Evolutionary conservation across 2,797 vertebrate species (phyloP), one percentile per base, ranked within the genome.

Genomic region (Eidolon dupreanum): DNA sequence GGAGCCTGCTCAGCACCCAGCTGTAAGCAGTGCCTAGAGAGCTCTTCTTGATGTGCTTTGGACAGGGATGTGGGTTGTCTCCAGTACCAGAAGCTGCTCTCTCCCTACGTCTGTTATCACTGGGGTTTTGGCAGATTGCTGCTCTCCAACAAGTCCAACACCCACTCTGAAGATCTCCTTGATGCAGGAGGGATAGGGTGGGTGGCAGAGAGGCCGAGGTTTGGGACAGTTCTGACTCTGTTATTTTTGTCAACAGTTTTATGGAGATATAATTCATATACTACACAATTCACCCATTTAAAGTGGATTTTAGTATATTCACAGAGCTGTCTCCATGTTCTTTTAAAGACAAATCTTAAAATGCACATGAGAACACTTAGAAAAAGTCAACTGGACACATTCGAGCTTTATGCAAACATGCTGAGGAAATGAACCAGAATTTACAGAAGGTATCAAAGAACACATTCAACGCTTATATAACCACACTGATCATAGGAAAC

Each of bases 1-100:
- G 98, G 99, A 99, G 99, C 99, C 98, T 99, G 99, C 98, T 99
- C 99, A 97, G 99, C 99, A 97, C 99, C 99, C 2, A 99, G 98
- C 98, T 99, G 99, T 94, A 99, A 98, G 99, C 94, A 98, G 99
- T 99, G 97, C 99, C 99, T n/a, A 99, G 98, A 95, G 99, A 99
- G 7, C 99, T 99, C 99, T 99, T 99, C 98, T 99, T 99, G 90
- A 99, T 99, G 0, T 99, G 99, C 97, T 99, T 10, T 99, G 99
- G 94, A 99, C 99, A 95, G 99, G 98, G 98, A 99, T 99, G 97
- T 99, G 99, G 65, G 99, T 99, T 98, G 99, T 99, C 97, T 99
- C 99, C 98, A 99, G 98, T 93, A 99, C 98, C 61, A 99, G 99
- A 61, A 99, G 98, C 98, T 99, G 99, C 97, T 99, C 24, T 99